Evolutionary conservation across 2,113 vertebrate species (phyloP).

Genomic region (Podarcis cretensis): DNA sequence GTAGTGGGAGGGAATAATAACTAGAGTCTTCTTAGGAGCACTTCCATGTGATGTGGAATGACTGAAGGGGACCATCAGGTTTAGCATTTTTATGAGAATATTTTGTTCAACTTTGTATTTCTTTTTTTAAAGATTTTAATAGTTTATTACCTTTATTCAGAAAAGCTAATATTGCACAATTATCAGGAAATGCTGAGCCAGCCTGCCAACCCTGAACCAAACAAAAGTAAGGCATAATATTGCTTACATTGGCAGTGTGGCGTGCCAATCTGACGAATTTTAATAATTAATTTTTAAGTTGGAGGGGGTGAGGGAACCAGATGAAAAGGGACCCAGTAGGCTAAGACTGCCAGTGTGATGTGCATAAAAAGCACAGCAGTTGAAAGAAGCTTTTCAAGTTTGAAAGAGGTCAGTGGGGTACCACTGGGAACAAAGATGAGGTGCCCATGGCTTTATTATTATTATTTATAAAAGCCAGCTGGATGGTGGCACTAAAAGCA

Average conservation of each 20-base stretch:
- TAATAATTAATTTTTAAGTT: conserved; percentile 65
- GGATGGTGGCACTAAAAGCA: conserved; percentile 29
- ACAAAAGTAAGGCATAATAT: conserved; percentile 17
- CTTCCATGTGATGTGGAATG: too few relatives aligned
- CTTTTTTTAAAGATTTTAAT: not conserved
- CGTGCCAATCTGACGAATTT: conserved; percentile 56
- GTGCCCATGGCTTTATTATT: conserved; percentile 54
- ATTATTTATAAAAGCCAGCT: conserved; percentile 56
- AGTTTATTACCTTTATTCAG: not conserved
- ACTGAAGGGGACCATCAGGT: not conserved
- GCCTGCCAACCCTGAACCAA: conserved; percentile 32
- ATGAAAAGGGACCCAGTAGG: conserved; percentile 61
- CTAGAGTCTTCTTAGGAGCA: too few relatives aligned
- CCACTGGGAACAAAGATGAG: conserved; percentile 51
- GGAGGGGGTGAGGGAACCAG: conserved; percentile 21
- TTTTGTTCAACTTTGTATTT: not conserved
- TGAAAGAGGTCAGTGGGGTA: conserved; percentile 65
- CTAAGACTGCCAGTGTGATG: conserved; percentile 52
- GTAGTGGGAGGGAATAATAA: too few relatives aligned
- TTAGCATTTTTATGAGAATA: not conserved
- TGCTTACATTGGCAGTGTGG: conserved; percentile 49
- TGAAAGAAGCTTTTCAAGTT: conserved; percentile 57
- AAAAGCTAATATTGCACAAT: not conserved
- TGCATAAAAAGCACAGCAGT: conserved; percentile 31
- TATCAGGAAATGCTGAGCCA: conserved; percentile 3